Evolutionary conservation across 1,140 invertebrate genomes (phyloP), one percentile per base, ranked within the genome.

Genomic region (Anastatus disparis): DNA sequence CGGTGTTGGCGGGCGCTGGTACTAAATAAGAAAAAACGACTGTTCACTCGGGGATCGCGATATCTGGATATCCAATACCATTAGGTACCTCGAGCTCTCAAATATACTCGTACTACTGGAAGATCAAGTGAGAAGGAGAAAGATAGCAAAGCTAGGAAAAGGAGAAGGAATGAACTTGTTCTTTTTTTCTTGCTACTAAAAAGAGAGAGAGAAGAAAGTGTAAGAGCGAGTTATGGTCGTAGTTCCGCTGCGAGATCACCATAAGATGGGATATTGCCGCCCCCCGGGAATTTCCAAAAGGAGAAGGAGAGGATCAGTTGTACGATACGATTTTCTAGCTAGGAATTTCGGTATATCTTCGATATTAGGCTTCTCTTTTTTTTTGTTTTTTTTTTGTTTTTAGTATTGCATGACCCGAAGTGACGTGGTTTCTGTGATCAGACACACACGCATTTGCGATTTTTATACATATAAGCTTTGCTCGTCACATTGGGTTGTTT

Each of bases 201-300:
- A 15, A 31, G 29, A 35, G 52, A 55, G 3, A 13, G 52, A 59
- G 20, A 48, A 62, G 27, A 40, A 48, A 38, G 35, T 3, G 48
- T 29, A 17, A 2, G 17, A 61, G 22, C 52, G 69, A 71, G 61
- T 71, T 71, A 65, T 50, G 53, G 42, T 56, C 31, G 31, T 42
- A 22, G 40, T 38, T 58, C 20, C 24, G 31, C 68, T 73, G 58
- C 74, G 75, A 76, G 78, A 79, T 79, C 77, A 79, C 77, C 78
- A 79, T 79, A 79, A 79, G 77, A 69, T 74, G 73, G 78, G 76
- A 79, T 79, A 75, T 74, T 70, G 68, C 68, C 40, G 31, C 10
- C 46, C 40, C 77, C 76, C 65, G n/a, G n/a, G n/a, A n/a, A n/a
- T n/a, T n/a, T n/a, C n/a, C n/a, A n/a, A 9, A 20, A 76, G 75